Evolutionary conservation across 2,888 invertebrate genomes (phyloP).

Genomic region (Cabera pusaria): DNA sequence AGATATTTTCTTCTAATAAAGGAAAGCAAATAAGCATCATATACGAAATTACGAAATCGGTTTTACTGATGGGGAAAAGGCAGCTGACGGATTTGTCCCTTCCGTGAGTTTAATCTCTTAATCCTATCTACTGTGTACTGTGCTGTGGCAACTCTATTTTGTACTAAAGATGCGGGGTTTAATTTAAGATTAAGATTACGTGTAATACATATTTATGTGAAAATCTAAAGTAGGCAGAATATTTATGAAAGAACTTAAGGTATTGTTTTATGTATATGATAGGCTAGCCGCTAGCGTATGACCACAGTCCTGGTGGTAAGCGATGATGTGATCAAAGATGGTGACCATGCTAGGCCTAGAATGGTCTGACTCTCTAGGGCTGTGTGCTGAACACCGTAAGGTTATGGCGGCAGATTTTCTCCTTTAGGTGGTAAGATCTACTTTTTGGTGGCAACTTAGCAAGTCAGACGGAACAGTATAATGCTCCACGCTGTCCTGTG

Average conservation of each 20-base stretch:
- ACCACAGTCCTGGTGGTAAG: too few relatives aligned
- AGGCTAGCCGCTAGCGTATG: too few relatives aligned
- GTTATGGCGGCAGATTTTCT: too few relatives aligned
- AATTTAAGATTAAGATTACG: constrained; percentile 3
- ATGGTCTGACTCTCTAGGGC: too few relatives aligned
- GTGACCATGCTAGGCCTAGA: too few relatives aligned
- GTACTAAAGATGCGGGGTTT: not conserved
- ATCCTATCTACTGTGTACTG: constrained; percentile 35
- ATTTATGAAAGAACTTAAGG: not conserved
- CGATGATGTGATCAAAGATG: too few relatives aligned
- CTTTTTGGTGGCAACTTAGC: too few relatives aligned
- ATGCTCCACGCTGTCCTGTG: too few relatives aligned
- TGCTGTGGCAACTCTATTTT: constrained; percentile 2
- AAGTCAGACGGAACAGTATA: too few relatives aligned
- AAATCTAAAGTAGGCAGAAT: not conserved
- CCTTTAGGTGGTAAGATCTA: too few relatives aligned
- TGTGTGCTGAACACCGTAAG: too few relatives aligned
- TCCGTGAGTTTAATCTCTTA: constrained; percentile 41
- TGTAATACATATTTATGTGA: constrained; percentile 4
- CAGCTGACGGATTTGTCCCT: constrained; percentile 38
- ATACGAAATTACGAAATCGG: constrained; percentile 5
- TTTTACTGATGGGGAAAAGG: constrained; percentile 20
- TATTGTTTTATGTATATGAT: too few relatives aligned
- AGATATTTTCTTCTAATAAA: not conserved
- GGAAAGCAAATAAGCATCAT: constrained; percentile 2